Evolutionary conservation across 2,797 vertebrate species (phyloP).

Genomic region (Sebastes vulpes): DNA sequence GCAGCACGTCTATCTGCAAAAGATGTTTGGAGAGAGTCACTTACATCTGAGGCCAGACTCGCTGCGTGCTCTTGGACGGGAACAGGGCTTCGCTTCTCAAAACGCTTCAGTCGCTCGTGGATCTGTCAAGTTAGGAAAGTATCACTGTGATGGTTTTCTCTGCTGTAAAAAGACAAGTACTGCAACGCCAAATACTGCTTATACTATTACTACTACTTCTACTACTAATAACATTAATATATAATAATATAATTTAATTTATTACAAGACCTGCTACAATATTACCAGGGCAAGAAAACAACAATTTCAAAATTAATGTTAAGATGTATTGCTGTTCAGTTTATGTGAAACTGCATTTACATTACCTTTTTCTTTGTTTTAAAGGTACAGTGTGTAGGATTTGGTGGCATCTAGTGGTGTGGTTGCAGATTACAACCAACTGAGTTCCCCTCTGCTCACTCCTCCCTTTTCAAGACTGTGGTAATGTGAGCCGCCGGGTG

Average conservation of each 20-base stretch:
- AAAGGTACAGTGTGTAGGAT: neutral
- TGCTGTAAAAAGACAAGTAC: neutral
- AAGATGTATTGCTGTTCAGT: neutral
- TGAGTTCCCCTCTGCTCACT: neutral
- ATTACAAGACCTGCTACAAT: neutral
- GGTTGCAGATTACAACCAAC: neutral
- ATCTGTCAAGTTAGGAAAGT: conserved; percentile 65
- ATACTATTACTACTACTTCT: neutral
- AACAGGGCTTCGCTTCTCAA: conserved; percentile 67
- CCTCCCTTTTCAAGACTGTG: no score
- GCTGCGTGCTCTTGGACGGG: conserved; percentile 58
- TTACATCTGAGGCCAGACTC: conserved; percentile 72
- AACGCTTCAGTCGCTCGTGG: conserved; percentile 77
- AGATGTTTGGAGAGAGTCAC: conserved; percentile 58
- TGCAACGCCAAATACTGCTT: neutral
- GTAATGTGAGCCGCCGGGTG: no score
- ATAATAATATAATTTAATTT: neutral
- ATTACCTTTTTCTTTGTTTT: neutral
- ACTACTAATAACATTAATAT: neutral
- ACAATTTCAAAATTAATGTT: neutral
- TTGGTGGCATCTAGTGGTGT: neutral
- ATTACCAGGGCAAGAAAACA: neutral
- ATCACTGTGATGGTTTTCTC: conserved; percentile 7
- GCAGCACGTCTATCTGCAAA: conserved; percentile 46
- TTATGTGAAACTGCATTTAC: neutral